Conservation (phyloP, 2,113 vertebrate genomes). For the Todiramphus saurophagus region DNA sequence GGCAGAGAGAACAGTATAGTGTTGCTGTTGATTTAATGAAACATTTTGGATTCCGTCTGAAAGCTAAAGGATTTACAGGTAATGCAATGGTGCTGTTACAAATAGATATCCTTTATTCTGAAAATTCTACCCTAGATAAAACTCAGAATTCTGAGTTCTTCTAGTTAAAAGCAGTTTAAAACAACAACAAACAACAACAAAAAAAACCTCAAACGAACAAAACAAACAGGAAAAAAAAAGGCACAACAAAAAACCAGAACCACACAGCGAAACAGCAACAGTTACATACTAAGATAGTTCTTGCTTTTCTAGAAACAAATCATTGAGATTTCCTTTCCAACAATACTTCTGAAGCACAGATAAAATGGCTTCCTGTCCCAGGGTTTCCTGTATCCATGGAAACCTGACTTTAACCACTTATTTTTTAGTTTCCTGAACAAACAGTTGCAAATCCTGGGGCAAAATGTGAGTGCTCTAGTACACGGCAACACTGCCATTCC, state of each 20-base stretch:
- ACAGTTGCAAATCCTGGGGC: constrained; percentile 29
- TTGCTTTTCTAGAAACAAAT: constrained; percentile 65
- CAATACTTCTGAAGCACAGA: constrained; percentile 76
- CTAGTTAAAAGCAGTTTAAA: neutral
- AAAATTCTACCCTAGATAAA: neutral
- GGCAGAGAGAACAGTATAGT: neutral
- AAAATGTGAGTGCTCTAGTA: constrained; percentile 7
- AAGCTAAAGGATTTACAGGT: neutral
- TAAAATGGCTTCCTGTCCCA: constrained; percentile 80
- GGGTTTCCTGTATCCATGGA: constrained; percentile 85
- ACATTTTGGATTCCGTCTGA: neutral
- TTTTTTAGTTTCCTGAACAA: constrained; percentile 74
- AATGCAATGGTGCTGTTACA: neutral
- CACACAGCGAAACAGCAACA: neutral
- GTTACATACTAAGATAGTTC: constrained; percentile 5
- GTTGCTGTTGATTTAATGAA: neutral
- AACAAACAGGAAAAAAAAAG: too few relatives aligned
- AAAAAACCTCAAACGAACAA: too few relatives aligned
- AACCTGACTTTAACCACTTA: constrained; percentile 74
- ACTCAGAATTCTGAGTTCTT: neutral
- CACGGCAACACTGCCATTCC: neutral
- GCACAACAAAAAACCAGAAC: neutral
- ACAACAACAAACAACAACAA: too few relatives aligned
- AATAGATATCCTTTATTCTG: neutral
- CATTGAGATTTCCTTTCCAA: constrained; percentile 73